Evolutionary conservation across 2,113 vertebrate genomes (phyloP).

Genomic region (Muntiacus reevesi): DNA sequence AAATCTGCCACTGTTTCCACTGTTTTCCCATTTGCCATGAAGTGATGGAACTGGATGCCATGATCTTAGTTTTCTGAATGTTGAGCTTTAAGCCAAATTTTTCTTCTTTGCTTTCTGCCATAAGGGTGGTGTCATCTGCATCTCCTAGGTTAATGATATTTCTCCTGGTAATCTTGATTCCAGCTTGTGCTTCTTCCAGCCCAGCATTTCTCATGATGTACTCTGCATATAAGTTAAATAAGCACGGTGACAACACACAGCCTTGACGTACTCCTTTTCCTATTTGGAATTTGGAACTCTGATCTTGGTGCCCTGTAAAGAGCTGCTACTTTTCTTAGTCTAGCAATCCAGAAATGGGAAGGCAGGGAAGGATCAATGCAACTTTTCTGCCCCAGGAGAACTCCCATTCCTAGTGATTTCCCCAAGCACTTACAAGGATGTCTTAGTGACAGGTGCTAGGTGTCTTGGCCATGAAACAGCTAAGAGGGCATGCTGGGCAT

Average conservation of each 20-base stretch:
- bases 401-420: not conserved
- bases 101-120: not conserved
- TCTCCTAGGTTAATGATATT: not conserved
- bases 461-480: not conserved
- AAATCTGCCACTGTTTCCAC: not conserved
- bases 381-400: not conserved
- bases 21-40: not conserved
- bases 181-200: not conserved
- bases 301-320: not conserved
- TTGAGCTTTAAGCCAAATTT: not conserved
- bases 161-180: not conserved
- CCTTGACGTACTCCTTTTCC: not conserved
- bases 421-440: not conserved
- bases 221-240: not conserved
- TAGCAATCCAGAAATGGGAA: not conserved
- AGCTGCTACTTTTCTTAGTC: not conserved
- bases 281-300: not conserved
- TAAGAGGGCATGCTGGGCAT: not conserved
- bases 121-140: not conserved
- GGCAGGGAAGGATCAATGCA: not conserved
- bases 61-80: not conserved
- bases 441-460: not conserved
- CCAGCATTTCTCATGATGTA: not conserved
- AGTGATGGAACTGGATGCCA: not conserved
- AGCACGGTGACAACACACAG: not conserved